Evolutionary conservation across 2,888 invertebrate species (phyloP), one percentile per base, ranked within the genome.

Genomic region (Dioctria linearis): DNA sequence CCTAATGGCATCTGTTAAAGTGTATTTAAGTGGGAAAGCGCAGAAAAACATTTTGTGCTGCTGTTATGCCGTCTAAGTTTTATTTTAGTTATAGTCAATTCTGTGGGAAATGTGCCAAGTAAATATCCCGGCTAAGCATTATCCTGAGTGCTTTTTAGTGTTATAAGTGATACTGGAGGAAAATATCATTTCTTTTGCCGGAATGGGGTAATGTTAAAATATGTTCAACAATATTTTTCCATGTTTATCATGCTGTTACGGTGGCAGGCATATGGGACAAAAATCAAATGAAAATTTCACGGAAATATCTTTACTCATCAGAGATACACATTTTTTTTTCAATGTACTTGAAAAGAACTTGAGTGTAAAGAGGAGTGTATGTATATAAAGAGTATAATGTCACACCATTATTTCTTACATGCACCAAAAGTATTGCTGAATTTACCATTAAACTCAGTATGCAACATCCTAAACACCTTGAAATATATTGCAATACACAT

Each of bases 61-160:
- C 71, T 51, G 51, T 71, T 71, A 71, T 51, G 71, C 11, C 39
- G 25, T 8, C 71, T 71, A 71, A 71, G 71, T 51, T 71, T 54
- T 54, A 11, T 11, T 54, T 71, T 67, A 67, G 67, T 67, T 67
- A 25, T 25, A 43, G 71, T 51, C 71, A 39, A 13, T 51, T 71
- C 54, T 49, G 37, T 71, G 54, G 54, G 49, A 71, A 63, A 8
- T 25, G 37, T 71, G 37, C 71, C 40, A 46, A 54, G 51, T 54
- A 51, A 46, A 46, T 51, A n/a, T 40, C 39, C 51, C 54, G 51
- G 51, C 71, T 71, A 37, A 46, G 39, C 71, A 71, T 71, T 71
- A 71, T 49, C 71, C 71, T 71, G 54, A 71, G 71, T 71, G 71
- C 71, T 71, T 71, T 71, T 71, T 71, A 71, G 71, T 71, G 71